phyloP scores from a whole-genome alignment of 2,888 invertebrate genomes.

The Phragmatobia fuliginosa region DNA sequence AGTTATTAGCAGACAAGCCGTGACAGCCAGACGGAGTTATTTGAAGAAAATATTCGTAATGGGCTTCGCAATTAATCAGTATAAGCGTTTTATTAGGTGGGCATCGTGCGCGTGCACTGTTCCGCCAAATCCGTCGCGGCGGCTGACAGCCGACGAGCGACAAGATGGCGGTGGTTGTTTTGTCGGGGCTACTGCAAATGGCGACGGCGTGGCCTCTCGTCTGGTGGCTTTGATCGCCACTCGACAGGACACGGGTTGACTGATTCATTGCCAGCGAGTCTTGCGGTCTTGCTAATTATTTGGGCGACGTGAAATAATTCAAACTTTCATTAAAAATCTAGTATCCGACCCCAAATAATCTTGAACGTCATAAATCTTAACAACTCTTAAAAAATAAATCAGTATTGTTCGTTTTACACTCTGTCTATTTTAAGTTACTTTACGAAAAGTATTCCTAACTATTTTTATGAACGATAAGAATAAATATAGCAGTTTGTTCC shows the following conservation, averaged over 20 bases:
- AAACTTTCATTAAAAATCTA: background rate
- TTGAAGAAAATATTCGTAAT: slow-evolving; percentile 47
- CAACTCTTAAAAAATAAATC: too few relatives aligned
- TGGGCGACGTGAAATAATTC: slow-evolving; percentile 26
- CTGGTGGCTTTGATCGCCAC: slow-evolving; percentile 53
- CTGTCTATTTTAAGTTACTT: too few relatives aligned
- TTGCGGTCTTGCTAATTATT: slow-evolving; percentile 39
- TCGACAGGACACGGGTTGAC: slow-evolving; percentile 27
- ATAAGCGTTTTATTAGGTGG: slow-evolving; percentile 78
- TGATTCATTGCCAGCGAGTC: slow-evolving; percentile 45
- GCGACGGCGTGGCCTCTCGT: slow-evolving; percentile 61
- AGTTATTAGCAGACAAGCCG: slow-evolving; percentile 58
- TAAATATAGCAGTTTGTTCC: too few relatives aligned
- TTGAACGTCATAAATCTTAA: too few relatives aligned
- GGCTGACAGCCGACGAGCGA: slow-evolving; percentile 60
- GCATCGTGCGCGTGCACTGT: slow-evolving; percentile 62
- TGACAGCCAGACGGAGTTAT: slow-evolving; percentile 58
- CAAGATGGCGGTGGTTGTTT: slow-evolving; percentile 49
- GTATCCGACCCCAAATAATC: too few relatives aligned
- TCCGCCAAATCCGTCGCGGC: slow-evolving; percentile 71
- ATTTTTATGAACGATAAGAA: too few relatives aligned
- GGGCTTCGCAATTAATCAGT: slow-evolving; percentile 75
- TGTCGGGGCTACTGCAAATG: slow-evolving; percentile 61
- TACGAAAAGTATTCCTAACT: too few relatives aligned
- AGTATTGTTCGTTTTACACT: too few relatives aligned